Conservation (phyloP, 2,888 invertebrate species). For the Clivina fossor region DNA sequence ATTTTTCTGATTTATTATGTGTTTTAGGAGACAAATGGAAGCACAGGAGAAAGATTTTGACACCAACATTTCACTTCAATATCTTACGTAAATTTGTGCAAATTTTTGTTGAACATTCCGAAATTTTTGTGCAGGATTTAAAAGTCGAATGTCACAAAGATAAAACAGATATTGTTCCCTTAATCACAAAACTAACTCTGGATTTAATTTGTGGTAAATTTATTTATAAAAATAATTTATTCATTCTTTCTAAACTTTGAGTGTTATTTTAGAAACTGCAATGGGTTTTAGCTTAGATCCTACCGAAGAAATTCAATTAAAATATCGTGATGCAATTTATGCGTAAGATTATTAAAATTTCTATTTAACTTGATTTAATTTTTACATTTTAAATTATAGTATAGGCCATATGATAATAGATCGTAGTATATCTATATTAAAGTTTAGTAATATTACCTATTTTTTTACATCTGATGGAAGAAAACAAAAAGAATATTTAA, state of each 20-base stretch:
- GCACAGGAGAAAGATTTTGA: conserved; percentile 19
- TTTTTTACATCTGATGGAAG: conserved; percentile 55
- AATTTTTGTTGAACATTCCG: conserved; percentile 19
- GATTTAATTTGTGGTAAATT: conserved; percentile 27
- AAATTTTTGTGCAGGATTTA: conserved; percentile 16
- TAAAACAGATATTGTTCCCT: conserved; percentile 20
- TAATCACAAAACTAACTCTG: conserved; percentile 9
- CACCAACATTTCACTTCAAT: conserved; percentile 29
- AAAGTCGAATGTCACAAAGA: conserved; percentile 17
- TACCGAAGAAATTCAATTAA: neutral
- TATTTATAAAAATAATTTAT: conserved; percentile 1
- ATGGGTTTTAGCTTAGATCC: conserved; percentile 18
- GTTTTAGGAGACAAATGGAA: conserved; percentile 24
- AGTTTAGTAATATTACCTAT: conserved; percentile 60
- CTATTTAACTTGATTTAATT: neutral
- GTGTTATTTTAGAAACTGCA: conserved; percentile 26
- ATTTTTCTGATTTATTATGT: too few relatives aligned
- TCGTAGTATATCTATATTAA: conserved; percentile 58
- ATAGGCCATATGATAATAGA: conserved; percentile 2
- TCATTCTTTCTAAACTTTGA: too few relatives aligned
- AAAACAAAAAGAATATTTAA: conserved; percentile 52
- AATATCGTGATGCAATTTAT: conserved; percentile 15
- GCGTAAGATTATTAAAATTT: too few relatives aligned
- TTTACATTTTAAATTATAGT: neutral
- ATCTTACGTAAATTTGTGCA: conserved; percentile 9